phyloP scores from a whole-genome alignment of 2,797 vertebrate species.

The Acrossocheilus wenchowensis region DNA sequence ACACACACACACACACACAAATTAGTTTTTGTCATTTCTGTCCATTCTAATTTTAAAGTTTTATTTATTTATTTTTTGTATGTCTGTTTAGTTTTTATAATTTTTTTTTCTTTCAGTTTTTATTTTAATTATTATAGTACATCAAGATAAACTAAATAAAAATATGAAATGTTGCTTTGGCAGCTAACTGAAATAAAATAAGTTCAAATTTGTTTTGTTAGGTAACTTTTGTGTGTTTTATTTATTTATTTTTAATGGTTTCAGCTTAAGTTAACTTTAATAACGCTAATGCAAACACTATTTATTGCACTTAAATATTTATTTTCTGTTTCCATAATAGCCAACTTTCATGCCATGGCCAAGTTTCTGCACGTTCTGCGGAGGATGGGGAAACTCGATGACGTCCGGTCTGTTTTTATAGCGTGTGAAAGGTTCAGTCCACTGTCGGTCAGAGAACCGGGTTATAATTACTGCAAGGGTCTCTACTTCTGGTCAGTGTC shows the following conservation, averaged over 20 bases:
- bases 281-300: not conserved
- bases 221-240: too few relatives aligned
- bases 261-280: not conserved
- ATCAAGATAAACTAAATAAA: not conserved
- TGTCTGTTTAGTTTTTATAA: too few relatives aligned
- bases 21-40: too few relatives aligned
- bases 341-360: constrained; percentile 69
- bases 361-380: constrained; percentile 70
- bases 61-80: too few relatives aligned
- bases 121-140: not conserved
- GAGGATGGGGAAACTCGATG: constrained; percentile 71
- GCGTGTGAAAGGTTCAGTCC: constrained; percentile 61
- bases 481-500: constrained; percentile 73
- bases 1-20: too few relatives aligned
- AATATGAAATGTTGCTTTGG: not conserved
- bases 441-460: constrained; percentile 65
- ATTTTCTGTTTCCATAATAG: constrained; percentile 55
- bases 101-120: not conserved
- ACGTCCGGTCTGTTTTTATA: constrained; percentile 66
- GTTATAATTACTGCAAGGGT: constrained; percentile 74
- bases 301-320: not conserved
- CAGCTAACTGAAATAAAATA: too few relatives aligned
- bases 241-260: not conserved
- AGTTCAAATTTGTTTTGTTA: too few relatives aligned
- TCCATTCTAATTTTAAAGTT: too few relatives aligned